phyloP scores from a whole-genome alignment of 2,888 invertebrate genomes.

The Cantharis rufa region DNA sequence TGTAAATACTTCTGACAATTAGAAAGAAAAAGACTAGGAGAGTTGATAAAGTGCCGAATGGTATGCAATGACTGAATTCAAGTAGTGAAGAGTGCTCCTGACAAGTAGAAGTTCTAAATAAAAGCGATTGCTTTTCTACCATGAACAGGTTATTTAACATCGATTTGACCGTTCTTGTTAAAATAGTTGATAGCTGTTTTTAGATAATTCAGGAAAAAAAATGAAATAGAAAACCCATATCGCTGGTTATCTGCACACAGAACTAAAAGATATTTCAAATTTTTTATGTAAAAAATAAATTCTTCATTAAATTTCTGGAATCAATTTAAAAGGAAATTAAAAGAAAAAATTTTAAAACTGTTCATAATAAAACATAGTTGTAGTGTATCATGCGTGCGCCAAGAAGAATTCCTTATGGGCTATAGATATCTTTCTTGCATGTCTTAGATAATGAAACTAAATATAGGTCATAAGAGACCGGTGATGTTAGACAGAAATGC shows the following conservation, averaged over 20 bases:
- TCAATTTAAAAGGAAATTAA: neutral
- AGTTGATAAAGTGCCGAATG: slow-evolving; percentile 19
- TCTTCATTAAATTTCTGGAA: neutral
- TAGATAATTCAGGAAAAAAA: slow-evolving; percentile 17
- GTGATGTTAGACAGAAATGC: slow-evolving; percentile 17
- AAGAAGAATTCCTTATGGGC: neutral
- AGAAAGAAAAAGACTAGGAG: slow-evolving; percentile 6
- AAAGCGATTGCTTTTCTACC: slow-evolving; percentile 26
- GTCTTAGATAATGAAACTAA: slow-evolving; percentile 18
- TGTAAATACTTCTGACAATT: slow-evolving; percentile 19
- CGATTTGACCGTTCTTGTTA: slow-evolving; percentile 19
- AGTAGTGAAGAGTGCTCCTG: slow-evolving; percentile 15
- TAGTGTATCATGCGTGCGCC: neutral
- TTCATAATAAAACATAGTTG: neutral
- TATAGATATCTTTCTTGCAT: slow-evolving; percentile 12
- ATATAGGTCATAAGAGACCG: slow-evolving; percentile 13
- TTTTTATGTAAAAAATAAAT: neutral
- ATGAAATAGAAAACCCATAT: slow-evolving; percentile 6
- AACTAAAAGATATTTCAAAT: neutral
- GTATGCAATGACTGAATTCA: slow-evolving; percentile 16
- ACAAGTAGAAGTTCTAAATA: slow-evolving; percentile 21
- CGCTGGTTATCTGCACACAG: slow-evolving; percentile 16
- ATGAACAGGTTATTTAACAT: slow-evolving; percentile 19
- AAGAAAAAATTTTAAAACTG: neutral
- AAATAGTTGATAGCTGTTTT: slow-evolving; percentile 16